A percentile compares a stretch with the other conserved stretches of the same genome.
Evolutionary conservation across 1,140 invertebrate species (phyloP).

Genomic region (Vanessa atalanta): DNA sequence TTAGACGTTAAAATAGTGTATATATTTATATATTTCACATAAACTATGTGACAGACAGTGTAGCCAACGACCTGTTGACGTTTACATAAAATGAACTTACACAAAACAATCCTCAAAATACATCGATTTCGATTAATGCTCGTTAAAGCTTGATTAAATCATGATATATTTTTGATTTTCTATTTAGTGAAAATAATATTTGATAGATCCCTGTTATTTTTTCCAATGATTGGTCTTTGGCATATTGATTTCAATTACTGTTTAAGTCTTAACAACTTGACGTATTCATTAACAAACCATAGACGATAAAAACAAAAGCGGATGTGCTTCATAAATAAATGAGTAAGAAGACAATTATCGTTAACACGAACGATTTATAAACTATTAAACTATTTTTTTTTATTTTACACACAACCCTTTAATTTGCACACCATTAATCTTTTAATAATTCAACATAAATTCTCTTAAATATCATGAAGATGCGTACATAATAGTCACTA

Average conservation of each 20-base stretch:
- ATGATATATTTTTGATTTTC: slow-evolving; percentile 51
- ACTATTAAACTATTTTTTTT: slow-evolving; percentile 76
- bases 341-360: slow-evolving; percentile 59
- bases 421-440: slow-evolving; percentile 78
- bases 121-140: slow-evolving; percentile 59
- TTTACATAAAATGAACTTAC: slow-evolving; percentile 63
- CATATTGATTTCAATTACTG: slow-evolving; percentile 66
- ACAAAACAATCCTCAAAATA: slow-evolving; percentile 69
- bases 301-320: slow-evolving; percentile 37
- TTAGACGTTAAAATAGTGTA: slow-evolving; percentile 75
- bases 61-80: slow-evolving; percentile 46
- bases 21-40: slow-evolving; percentile 73
- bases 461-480: slow-evolving; percentile 48
- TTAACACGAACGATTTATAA: slow-evolving; percentile 67
- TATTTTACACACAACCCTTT: slow-evolving; percentile 81
- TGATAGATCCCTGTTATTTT: slow-evolving; percentile 74
- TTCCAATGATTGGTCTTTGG: slow-evolving; percentile 77
- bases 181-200: slow-evolving; percentile 63
- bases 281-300: slow-evolving; percentile 28
- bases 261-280: slow-evolving; percentile 47
- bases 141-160: slow-evolving; percentile 68
- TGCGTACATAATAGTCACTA: slow-evolving; percentile 52
- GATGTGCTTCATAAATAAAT: slow-evolving; percentile 55
- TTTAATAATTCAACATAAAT: slow-evolving; percentile 64
- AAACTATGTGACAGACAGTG: slow-evolving; percentile 65